These are phyloP conservation scores for Diploscapter pachys DNA, from an alignment of 1,140 invertebrate genomes.

Conservation along the genomic window DNA sequence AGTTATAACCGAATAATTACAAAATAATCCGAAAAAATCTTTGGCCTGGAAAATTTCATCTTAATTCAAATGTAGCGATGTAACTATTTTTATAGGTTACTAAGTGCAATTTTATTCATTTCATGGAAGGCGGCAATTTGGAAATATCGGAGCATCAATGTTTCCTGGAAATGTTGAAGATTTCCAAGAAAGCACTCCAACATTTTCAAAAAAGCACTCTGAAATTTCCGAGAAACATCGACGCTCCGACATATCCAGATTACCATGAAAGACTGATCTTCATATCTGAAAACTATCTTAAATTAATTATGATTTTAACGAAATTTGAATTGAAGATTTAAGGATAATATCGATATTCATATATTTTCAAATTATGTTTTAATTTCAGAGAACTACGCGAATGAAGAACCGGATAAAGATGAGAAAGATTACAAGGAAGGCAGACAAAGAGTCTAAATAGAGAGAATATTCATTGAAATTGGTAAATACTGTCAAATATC, in stretches of 20 bases:
- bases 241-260: background rate
- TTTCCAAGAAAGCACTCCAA: no score
- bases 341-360: background rate
- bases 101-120: background rate
- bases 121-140: background rate
- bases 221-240: background rate
- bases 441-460: no score
- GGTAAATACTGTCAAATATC: no score
- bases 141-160: background rate
- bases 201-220: background rate
- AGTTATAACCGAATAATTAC: background rate
- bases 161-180: no score
- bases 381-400: constrained; percentile 29
- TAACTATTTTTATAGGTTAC: background rate
- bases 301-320: background rate
- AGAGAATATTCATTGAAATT: no score
- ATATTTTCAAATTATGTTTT: background rate
- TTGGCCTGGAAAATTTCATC: background rate
- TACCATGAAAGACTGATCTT: background rate
- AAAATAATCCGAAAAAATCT: background rate
- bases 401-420: constrained; percentile 20
- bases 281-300: background rate
- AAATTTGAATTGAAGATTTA: no score
- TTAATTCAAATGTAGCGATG: background rate
- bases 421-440: constrained; percentile 30